phyloP scores from a whole-genome alignment of 2,797 vertebrate genomes.

The Argya squamiceps region DNA sequence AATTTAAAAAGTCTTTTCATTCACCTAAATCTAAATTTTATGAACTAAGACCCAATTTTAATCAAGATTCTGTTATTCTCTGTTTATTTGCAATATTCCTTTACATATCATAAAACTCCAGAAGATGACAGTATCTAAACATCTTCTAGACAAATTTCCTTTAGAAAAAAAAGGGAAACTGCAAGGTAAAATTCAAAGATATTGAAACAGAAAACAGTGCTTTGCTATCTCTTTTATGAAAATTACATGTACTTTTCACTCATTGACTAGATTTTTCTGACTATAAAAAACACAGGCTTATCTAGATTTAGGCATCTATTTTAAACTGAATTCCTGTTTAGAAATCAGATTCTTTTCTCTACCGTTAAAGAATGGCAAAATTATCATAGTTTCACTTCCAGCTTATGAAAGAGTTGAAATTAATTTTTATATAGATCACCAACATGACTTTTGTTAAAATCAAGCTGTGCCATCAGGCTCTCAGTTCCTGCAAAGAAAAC shows the following conservation, averaged over 20 bases:
- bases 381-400: background rate
- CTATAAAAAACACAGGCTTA: background rate
- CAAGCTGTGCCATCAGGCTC: background rate
- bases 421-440: background rate
- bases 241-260: background rate
- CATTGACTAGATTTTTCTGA: background rate
- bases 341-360: background rate
- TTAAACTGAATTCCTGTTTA: background rate
- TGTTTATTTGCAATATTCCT: background rate
- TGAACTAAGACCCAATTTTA: background rate
- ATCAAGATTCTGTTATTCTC: background rate
- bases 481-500: background rate
- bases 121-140: background rate
- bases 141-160: background rate
- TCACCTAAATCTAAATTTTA: background rate
- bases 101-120: background rate
- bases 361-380: background rate
- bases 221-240: background rate
- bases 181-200: background rate
- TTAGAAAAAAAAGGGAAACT: background rate
- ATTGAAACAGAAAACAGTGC: background rate
- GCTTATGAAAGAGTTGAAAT: background rate
- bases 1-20: background rate
- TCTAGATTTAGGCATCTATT: background rate
- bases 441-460: background rate